Evolutionary conservation across 2,797 vertebrate genomes (phyloP).

Genomic region (Molossus molossus): DNA sequence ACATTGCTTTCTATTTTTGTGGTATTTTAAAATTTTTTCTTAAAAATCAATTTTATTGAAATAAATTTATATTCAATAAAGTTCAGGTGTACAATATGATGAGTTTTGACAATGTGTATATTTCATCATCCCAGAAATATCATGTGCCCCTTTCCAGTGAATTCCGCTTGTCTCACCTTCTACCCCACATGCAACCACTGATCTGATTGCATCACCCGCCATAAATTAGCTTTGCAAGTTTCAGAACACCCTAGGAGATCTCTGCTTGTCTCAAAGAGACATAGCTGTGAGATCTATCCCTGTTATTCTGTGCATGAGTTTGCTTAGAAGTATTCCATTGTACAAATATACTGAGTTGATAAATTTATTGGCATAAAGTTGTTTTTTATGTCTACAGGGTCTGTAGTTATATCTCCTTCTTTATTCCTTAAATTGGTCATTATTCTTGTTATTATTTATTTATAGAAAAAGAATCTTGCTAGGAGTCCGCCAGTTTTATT

Average conservation of each 20-base stretch:
- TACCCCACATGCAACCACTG: not conserved
- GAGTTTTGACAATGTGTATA: not conserved
- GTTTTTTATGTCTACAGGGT: slow-evolving; percentile 41
- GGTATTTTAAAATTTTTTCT: not conserved
- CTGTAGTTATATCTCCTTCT: slow-evolving; percentile 51
- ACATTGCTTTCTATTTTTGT: not conserved
- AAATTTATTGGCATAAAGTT: slow-evolving; percentile 4
- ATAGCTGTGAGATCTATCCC: not conserved
- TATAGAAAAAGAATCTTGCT: not conserved
- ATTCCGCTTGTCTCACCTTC: not conserved
- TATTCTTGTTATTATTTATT: not conserved
- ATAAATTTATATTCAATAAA: not conserved
- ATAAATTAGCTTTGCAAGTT: not conserved
- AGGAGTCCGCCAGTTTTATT: slow-evolving; percentile 2
- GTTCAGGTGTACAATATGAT: not conserved
- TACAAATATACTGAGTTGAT: not conserved
- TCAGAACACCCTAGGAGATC: not conserved
- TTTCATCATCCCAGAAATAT: not conserved
- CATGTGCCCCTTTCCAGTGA: not conserved
- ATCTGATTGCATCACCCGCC: not conserved
- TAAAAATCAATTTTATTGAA: slow-evolving; percentile 25
- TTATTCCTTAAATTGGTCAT: not conserved
- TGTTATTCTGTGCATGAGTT: not conserved
- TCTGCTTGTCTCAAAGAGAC: not conserved
- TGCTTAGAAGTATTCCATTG: not conserved